Conservation (phyloP, 2,113 vertebrate species). For the Pseudolaguvia tuberculata region DNA sequence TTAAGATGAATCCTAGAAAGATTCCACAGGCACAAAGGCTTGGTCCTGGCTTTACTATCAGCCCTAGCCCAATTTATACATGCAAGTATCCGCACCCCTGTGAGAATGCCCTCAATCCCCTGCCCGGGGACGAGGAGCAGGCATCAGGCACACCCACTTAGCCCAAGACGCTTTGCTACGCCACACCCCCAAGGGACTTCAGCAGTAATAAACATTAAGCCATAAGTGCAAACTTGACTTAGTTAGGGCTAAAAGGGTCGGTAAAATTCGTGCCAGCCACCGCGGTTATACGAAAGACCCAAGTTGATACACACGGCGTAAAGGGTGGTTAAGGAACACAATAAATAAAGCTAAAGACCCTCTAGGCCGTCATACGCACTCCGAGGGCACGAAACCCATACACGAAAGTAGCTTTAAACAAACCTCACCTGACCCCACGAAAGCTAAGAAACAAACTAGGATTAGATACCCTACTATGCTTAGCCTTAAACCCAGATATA, state of each 20-base stretch:
- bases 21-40: constrained; percentile 45
- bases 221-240: constrained; percentile 53
- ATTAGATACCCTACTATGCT: constrained; percentile 61
- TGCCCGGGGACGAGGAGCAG: constrained; percentile 33
- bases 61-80: constrained; percentile 48
- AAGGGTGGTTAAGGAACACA: constrained; percentile 48
- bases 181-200: constrained; percentile 55
- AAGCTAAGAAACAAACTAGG: constrained; percentile 56
- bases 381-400: constrained; percentile 5
- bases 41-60: constrained; percentile 53
- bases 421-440: constrained; percentile 41
- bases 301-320: constrained; percentile 48
- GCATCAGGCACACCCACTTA: constrained; percentile 48
- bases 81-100: constrained; percentile 53
- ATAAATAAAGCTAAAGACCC: constrained; percentile 41
- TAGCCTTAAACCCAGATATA: constrained; percentile 47
- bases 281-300: constrained; percentile 57
- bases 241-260: constrained; percentile 40
- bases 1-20: constrained; percentile 45
- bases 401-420: constrained; percentile 51
- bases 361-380: constrained; percentile 40
- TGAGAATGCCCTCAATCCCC: constrained; percentile 48
- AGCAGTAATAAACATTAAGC: constrained; percentile 56
- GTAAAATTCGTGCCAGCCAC: constrained; percentile 59
- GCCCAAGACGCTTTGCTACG: constrained; percentile 55